Percentiles rank a stretch among this genome's conserved stretches.
Evolutionary conservation across 2,113 vertebrate species (phyloP).

Genomic region (Enhydra lutris): DNA sequence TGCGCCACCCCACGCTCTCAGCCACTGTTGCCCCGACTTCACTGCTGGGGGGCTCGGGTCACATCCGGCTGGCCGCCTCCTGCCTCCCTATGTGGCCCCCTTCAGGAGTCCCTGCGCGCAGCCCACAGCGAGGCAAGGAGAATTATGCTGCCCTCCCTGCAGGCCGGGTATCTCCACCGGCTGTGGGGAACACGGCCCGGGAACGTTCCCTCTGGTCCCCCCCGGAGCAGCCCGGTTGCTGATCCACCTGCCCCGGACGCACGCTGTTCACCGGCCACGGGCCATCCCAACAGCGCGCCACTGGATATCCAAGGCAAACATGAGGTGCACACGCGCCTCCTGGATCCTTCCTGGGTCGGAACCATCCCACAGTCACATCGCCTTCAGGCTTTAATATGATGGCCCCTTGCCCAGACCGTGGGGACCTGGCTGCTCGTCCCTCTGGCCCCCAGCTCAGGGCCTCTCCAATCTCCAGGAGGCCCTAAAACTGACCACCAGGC

Average conservation of each 20-base stretch:
- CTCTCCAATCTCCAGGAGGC: neutral
- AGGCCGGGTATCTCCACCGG: neutral
- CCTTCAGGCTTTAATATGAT: neutral
- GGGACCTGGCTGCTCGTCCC: fast-evolving
- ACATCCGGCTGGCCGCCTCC: too few relatives aligned
- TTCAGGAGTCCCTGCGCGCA: neutral
- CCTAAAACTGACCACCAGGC: neutral
- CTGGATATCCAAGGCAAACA: neutral
- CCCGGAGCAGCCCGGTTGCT: too few relatives aligned
- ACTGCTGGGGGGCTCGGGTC: neutral
- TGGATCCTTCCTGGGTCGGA: neutral
- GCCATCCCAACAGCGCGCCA: neutral
- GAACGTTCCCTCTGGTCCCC: too few relatives aligned
- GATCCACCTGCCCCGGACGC: too few relatives aligned
- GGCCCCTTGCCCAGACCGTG: neutral
- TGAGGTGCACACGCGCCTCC: neutral
- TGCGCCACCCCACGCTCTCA: neutral
- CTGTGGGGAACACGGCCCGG: neutral
- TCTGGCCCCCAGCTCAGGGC: too few relatives aligned
- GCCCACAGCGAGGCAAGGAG: neutral
- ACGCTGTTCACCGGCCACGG: fast-evolving
- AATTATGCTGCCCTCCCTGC: neutral
- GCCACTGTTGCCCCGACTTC: fast-evolving
- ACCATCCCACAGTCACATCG: neutral
- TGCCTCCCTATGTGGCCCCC: neutral